Evolutionary conservation across 2,113 vertebrate genomes (phyloP).

Genomic region (Myotis yumanensis): DNA sequence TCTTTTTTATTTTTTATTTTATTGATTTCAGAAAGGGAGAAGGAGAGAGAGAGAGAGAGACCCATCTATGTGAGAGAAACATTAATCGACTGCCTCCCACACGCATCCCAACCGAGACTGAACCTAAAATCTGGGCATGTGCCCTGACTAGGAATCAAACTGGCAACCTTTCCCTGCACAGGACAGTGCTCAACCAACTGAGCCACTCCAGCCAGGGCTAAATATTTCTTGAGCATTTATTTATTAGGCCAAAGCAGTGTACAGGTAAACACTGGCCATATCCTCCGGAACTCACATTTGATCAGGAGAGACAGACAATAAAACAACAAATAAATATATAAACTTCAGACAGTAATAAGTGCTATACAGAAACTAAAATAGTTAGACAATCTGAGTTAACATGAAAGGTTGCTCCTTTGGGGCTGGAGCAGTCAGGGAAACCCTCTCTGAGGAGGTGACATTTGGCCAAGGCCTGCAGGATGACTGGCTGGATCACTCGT

Average conservation of each 20-base stretch:
- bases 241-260: background rate
- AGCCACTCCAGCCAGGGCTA: background rate
- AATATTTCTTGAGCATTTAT: conserved; percentile 33
- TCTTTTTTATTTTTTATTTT: too few relatives aligned
- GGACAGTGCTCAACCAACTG: too few relatives aligned
- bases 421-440: background rate
- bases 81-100: too few relatives aligned
- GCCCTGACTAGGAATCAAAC: background rate
- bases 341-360: background rate
- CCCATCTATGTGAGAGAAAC: too few relatives aligned
- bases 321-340: conserved; percentile 14
- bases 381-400: background rate
- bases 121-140: background rate
- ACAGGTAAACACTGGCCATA: background rate
- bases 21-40: too few relatives aligned
- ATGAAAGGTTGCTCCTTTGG: background rate
- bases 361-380: background rate
- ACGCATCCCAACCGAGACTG: background rate
- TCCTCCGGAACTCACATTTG: background rate
- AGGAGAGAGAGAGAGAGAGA: too few relatives aligned
- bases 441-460: background rate
- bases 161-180: background rate
- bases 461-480: background rate
- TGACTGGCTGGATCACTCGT: background rate
- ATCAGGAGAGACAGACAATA: background rate